Percentiles rank a stretch among this genome's conserved stretches.
Evolutionary conservation across 2,113 vertebrate species (phyloP).

Genomic region (Cinclus mexicanus): DNA sequence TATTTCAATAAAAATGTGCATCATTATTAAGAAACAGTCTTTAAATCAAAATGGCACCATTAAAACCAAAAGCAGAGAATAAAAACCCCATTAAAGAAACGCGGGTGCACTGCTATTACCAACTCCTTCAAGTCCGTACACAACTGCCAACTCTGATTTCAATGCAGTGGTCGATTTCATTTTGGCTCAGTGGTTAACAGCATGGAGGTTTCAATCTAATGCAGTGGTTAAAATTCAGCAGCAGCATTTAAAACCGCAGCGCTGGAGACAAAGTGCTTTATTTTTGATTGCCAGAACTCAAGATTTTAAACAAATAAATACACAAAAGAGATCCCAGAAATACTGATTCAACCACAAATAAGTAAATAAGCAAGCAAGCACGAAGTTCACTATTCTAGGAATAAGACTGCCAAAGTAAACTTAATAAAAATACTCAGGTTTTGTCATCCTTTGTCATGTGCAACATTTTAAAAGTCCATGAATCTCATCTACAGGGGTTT

Average conservation of each 20-base stretch:
- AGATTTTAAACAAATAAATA: constrained; percentile 70
- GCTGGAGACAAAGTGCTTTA: constrained; percentile 69
- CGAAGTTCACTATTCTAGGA: constrained; percentile 27
- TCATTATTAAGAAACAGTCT: constrained; percentile 69
- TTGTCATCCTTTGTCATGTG: constrained; percentile 11
- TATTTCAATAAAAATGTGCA: constrained; percentile 70
- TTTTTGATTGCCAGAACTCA: constrained; percentile 64
- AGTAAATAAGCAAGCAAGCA: constrained; percentile 58
- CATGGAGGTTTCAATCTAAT: constrained; percentile 80
- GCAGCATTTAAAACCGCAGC: constrained; percentile 70
- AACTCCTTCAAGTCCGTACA: constrained; percentile 74
- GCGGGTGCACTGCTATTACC: constrained; percentile 71
- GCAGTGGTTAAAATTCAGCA: constrained; percentile 80
- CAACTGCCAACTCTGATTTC: constrained; percentile 80
- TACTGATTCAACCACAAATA: constrained; percentile 50
- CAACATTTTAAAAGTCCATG: constrained; percentile 17
- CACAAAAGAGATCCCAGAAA: constrained; percentile 51
- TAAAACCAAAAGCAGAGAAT: constrained; percentile 74
- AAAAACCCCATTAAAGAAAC: constrained; percentile 75
- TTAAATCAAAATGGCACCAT: constrained; percentile 72
- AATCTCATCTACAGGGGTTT: not conserved
- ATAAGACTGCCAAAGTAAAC: constrained; percentile 47
- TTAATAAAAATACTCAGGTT: constrained; percentile 28
- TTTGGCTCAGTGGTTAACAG: constrained; percentile 83
- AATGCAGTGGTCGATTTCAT: constrained; percentile 79